Conservation (phyloP, 2,113 vertebrate genomes). For the Hemiscyllium ocellatum region DNA sequence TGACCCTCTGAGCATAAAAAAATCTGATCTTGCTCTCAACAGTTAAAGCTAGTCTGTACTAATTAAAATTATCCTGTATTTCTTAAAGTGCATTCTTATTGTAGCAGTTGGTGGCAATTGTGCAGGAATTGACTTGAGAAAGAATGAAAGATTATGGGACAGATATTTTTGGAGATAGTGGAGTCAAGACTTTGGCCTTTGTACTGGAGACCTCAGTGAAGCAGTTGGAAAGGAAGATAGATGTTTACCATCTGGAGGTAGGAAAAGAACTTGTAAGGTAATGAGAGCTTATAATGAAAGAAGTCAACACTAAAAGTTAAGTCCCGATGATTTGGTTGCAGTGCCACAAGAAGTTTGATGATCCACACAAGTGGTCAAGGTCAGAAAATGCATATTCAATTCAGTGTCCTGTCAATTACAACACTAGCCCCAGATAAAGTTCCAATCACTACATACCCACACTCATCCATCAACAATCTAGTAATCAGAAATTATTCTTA, state of each 20-base stretch:
- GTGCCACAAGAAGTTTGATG: no score
- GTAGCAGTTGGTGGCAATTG: neutral
- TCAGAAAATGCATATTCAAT: no score
- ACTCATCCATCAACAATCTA: no score
- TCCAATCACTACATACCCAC: no score
- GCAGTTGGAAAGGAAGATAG: neutral
- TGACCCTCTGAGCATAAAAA: no score
- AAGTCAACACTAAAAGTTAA: no score
- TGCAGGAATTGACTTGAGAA: neutral
- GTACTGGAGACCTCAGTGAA: neutral
- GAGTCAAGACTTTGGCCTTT: neutral
- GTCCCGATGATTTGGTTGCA: no score
- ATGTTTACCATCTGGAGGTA: neutral
- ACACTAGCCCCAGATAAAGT: no score
- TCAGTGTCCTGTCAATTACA: no score
- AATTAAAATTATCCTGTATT: neutral
- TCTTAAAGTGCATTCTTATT: neutral
- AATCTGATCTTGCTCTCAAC: neutral
- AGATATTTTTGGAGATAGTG: neutral
- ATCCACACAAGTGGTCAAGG: no score
- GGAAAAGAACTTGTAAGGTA: neutral
- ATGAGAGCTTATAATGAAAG: neutral
- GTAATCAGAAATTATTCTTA: no score
- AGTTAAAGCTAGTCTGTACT: neutral
- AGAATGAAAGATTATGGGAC: neutral